Evolutionary conservation across 2,113 vertebrate species (phyloP).

Genomic region (Sander lucioperca): DNA sequence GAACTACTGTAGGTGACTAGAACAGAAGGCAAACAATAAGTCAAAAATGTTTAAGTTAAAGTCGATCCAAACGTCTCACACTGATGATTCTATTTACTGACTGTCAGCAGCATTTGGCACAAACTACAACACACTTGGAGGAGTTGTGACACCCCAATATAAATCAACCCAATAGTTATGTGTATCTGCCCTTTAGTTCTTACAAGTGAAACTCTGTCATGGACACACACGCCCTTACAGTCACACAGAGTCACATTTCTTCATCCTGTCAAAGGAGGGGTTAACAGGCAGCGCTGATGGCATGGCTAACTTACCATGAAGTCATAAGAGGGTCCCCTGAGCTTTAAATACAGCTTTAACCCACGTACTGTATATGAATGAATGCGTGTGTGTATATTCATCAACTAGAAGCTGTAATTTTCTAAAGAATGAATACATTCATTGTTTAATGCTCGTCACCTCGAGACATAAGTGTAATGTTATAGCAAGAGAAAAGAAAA

Average conservation of each 20-base stretch:
- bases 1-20: background rate
- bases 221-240: slow-evolving; percentile 15
- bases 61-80: background rate
- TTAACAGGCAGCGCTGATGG: background rate
- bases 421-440: background rate
- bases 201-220: slow-evolving; percentile 3
- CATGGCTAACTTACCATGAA: slow-evolving; percentile 37
- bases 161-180: background rate
- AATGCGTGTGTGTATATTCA: background rate
- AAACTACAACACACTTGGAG: background rate
- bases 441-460: background rate
- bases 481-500: background rate
- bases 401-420: background rate
- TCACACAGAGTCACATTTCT: slow-evolving; percentile 15
- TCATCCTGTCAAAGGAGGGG: background rate
- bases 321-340: slow-evolving; percentile 45
- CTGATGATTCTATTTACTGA: background rate
- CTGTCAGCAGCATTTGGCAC: background rate
- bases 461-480: background rate
- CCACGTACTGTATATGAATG: background rate
- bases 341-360: background rate
- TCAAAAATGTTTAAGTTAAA: no score
- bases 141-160: slow-evolving; percentile 1
- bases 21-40: background rate
- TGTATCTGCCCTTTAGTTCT: background rate